Conservation (phyloP, 2,113 vertebrate genomes). For the Pelvicachromis taeniatus region DNA sequence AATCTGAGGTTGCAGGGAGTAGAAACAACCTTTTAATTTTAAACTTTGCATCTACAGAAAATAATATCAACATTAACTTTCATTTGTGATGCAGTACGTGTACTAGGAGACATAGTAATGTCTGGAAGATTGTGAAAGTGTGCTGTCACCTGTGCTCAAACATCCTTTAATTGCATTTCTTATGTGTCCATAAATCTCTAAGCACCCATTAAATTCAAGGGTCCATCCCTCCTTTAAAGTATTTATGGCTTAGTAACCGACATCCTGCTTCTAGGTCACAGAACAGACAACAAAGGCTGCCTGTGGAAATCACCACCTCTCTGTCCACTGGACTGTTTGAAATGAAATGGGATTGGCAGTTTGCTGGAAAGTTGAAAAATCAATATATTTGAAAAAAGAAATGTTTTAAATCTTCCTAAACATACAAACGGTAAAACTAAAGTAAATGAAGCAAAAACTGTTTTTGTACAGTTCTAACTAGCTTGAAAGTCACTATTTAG, state of each 20-base stretch:
- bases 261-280: not conserved
- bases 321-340: not conserved
- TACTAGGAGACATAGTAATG: not conserved
- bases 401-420: not conserved
- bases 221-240: not conserved
- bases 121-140: not conserved
- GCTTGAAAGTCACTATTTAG: not conserved
- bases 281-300: not conserved
- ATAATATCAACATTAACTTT: not conserved
- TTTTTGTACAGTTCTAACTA: not conserved
- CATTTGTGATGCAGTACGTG: not conserved
- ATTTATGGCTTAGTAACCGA: conserved; percentile 1
- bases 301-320: not conserved
- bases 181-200: conserved; percentile 6
- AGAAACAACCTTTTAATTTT: not conserved
- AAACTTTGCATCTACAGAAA: not conserved
- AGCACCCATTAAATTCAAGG: conserved; percentile 2
- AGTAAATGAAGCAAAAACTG: not conserved
- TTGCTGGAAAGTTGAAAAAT: not conserved
- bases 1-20: not conserved
- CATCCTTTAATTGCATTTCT: not conserved
- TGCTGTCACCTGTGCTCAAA: not conserved
- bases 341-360: not conserved
- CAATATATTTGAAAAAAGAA: not conserved
- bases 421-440: not conserved